A percentile compares a stretch with the other conserved stretches of the same genome.
Evolutionary conservation across 2,113 vertebrate species (phyloP).

Genomic region (Grammatotria lemairii): DNA sequence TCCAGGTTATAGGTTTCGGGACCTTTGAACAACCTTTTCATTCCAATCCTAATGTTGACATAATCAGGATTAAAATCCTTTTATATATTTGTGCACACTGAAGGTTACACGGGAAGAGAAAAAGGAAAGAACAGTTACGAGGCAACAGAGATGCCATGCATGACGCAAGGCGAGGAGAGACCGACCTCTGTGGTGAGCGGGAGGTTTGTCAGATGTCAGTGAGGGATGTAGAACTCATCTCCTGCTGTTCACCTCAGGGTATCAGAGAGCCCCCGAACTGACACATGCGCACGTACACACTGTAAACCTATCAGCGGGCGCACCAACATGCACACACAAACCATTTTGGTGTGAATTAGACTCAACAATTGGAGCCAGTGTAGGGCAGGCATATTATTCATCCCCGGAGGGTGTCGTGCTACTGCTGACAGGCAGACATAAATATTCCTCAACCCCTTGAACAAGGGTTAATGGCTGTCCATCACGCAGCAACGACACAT

Average conservation of each 20-base stretch:
- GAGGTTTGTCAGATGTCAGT: conserved; percentile 53
- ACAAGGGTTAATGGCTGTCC: conserved; percentile 70
- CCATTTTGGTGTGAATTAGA: conserved; percentile 21
- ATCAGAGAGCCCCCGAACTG: conserved; percentile 28
- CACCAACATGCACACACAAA: neutral
- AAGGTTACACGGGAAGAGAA: neutral
- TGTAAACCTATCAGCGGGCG: neutral
- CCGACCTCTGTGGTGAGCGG: conserved; percentile 10
- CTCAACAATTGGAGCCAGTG: conserved; percentile 51
- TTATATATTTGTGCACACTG: neutral
- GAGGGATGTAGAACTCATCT: conserved; percentile 50
- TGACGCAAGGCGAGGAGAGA: neutral
- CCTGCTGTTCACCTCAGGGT: conserved; percentile 53
- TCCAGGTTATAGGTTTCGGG: neutral
- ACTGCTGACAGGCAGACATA: conserved; percentile 63
- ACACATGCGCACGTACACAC: neutral
- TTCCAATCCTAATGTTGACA: neutral
- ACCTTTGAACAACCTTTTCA: neutral
- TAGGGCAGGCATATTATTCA: conserved; percentile 60
- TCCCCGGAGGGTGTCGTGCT: conserved; percentile 55
- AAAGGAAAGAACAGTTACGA: neutral
- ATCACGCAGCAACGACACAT: conserved; percentile 52
- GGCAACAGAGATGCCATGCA: neutral
- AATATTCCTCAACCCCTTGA: conserved; percentile 65
- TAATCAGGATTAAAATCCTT: neutral